phyloP scores from a whole-genome alignment of 2,797 vertebrate genomes.

The Oreochromis grahami region DNA sequence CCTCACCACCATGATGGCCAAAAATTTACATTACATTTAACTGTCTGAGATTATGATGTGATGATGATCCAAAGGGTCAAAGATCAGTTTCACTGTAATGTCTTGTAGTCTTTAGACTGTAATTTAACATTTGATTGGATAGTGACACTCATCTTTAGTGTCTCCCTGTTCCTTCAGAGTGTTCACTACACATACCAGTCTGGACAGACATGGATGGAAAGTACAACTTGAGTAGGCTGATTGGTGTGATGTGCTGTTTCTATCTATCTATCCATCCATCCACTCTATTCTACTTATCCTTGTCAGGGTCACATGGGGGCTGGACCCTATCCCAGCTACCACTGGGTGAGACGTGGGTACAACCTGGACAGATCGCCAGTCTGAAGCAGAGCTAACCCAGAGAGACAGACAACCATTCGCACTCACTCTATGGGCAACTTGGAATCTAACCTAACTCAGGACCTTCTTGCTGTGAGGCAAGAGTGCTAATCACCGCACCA shows the following conservation, averaged over 20 bases:
- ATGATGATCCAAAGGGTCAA: background rate
- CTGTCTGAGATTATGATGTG: background rate
- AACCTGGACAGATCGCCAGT: background rate
- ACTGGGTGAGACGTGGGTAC: rapidly evolving
- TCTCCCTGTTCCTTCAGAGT: background rate
- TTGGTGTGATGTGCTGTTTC: background rate
- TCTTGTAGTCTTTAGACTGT: background rate
- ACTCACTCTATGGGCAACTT: background rate
- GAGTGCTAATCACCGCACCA: no score
- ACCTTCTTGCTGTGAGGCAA: no score
- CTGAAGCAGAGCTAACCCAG: background rate
- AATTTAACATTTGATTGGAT: background rate
- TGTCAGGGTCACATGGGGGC: background rate
- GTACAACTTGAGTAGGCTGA: background rate
- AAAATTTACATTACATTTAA: background rate
- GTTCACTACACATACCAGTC: rapidly evolving
- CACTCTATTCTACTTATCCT: background rate
- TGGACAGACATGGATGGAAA: background rate
- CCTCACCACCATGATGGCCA: rapidly evolving
- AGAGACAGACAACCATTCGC: background rate
- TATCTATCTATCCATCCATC: background rate
- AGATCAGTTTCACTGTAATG: background rate
- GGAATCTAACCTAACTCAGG: no score
- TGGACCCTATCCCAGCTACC: rapidly evolving
- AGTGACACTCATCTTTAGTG: background rate